phyloP scores from a whole-genome alignment of 2,113 vertebrate species.

The Numenius arquata region DNA sequence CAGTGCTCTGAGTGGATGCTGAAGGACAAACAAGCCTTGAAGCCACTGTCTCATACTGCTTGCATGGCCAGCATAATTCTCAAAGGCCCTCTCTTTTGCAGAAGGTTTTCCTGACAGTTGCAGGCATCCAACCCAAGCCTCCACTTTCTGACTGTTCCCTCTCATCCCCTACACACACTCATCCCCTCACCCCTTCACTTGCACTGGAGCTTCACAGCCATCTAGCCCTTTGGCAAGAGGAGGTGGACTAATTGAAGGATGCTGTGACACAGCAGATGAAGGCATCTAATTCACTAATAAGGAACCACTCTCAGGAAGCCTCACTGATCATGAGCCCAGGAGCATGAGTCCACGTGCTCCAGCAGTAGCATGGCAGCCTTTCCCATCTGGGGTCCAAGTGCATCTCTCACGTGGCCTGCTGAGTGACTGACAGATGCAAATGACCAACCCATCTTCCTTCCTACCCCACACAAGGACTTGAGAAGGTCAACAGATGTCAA shows the following conservation, averaged over 20 bases:
- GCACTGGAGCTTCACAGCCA: neutral
- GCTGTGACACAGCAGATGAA: neutral
- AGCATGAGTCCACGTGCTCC: neutral
- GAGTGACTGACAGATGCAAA: neutral
- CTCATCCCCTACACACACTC: neutral
- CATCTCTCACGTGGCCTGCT: neutral
- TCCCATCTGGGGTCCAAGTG: neutral
- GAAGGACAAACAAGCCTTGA: neutral
- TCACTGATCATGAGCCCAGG: neutral
- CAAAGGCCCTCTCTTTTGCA: neutral
- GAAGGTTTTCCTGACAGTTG: neutral
- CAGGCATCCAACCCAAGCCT: neutral
- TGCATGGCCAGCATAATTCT: neutral
- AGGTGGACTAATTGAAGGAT: neutral
- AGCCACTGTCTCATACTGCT: neutral
- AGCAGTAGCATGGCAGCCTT: neutral
- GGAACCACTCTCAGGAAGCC: neutral
- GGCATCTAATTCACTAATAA: neutral
- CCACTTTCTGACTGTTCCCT: neutral
- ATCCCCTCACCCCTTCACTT: neutral
- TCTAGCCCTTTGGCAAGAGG: neutral
- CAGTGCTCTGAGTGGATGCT: neutral
- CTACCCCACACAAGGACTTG: neutral
- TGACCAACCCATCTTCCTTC: neutral
- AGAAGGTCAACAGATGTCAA: neutral